These are phyloP conservation scores for Damaliscus lunatus DNA, from an alignment of 2,113 vertebrate genomes.

Conservation along the genomic window DNA sequence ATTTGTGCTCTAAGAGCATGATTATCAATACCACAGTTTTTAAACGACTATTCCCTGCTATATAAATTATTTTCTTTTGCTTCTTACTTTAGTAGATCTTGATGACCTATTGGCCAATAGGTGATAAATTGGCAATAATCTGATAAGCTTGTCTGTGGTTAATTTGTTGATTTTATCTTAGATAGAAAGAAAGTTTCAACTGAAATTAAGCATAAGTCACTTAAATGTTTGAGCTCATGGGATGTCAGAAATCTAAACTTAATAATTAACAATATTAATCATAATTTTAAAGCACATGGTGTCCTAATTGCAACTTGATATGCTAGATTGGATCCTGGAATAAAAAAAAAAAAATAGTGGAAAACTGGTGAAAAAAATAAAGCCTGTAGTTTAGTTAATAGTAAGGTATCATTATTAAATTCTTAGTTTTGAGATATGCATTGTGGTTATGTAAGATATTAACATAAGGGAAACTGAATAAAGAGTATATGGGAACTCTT, in stretches of 20 bases:
- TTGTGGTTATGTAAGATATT: neutral
- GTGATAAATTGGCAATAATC: neutral
- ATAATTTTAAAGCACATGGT: neutral
- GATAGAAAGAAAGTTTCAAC: neutral
- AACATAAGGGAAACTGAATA: neutral
- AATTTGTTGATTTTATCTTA: neutral
- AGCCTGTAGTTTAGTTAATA: neutral
- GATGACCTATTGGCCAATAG: neutral
- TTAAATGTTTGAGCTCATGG: neutral
- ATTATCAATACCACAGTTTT: neutral
- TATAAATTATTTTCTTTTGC: neutral
- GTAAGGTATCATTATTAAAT: neutral
- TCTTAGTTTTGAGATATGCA: neutral
- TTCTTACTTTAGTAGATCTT: neutral
- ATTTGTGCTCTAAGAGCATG: neutral
- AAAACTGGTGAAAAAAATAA: neutral
- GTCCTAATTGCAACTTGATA: neutral
- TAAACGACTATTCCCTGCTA: neutral
- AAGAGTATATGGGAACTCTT: neutral
- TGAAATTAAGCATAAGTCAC: neutral
- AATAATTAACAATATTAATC: neutral
- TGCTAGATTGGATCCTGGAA: neutral
- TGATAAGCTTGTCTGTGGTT: neutral
- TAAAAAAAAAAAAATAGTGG: too few relatives aligned
- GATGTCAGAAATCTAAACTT: neutral